phyloP scores from a whole-genome alignment of 2,797 vertebrate genomes.

The Eurystomus glaucurus region DNA sequence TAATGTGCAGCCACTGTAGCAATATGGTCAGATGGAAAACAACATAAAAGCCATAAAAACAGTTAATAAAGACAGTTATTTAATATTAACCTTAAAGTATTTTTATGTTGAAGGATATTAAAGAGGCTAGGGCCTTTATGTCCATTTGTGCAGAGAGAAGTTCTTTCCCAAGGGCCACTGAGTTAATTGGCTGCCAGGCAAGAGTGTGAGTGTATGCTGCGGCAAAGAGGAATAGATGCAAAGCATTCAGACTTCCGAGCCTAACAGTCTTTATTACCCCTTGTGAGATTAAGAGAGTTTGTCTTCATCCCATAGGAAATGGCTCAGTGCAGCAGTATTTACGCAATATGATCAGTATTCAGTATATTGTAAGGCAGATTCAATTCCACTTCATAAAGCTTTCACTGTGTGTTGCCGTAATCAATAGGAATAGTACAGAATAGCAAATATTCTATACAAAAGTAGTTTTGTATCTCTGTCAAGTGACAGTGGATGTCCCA shows the following conservation, averaged over 20 bases:
- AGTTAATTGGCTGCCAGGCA: conserved; percentile 4
- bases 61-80: conserved; percentile 31
- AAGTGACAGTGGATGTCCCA: background rate
- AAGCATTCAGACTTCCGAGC: background rate
- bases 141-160: background rate
- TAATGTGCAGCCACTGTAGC: conserved; percentile 22
- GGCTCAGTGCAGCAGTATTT: background rate
- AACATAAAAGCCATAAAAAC: conserved; percentile 5
- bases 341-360: background rate
- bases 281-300: background rate
- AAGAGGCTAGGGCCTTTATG: background rate
- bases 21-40: background rate
- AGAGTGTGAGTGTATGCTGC: background rate
- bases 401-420: background rate
- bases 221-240: background rate
- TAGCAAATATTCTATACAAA: background rate
- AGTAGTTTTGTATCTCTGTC: background rate
- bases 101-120: background rate
- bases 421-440: background rate
- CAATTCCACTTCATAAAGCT: conserved; percentile 19
- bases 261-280: conserved; percentile 4
- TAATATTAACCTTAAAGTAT: background rate
- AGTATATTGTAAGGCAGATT: conserved; percentile 3
- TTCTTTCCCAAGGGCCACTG: background rate
- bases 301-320: background rate